These are phyloP conservation scores for Polyommatus iphigenia DNA, from an alignment of 2,888 invertebrate genomes.

Conservation along the genomic window DNA sequence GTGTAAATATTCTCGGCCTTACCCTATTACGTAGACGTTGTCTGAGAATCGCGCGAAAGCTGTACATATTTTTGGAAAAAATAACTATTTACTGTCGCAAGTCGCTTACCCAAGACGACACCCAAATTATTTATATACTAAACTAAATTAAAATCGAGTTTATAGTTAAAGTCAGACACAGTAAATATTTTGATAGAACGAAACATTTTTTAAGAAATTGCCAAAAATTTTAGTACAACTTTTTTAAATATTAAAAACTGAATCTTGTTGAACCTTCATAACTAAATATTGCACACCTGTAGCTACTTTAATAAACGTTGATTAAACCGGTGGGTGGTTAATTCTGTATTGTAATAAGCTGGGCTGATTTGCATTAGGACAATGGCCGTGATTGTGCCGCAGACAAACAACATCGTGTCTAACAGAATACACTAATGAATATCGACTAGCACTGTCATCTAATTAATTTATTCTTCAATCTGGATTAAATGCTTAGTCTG, in stretches of 20 bases:
- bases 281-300: background rate
- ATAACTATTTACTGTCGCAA: too few species aligned
- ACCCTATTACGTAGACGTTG: background rate
- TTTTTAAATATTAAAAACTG: background rate
- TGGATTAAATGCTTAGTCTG: background rate
- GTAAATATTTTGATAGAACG: too few species aligned
- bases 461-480: background rate
- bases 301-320: conserved; percentile 15
- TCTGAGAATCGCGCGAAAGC: background rate
- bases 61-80: too few species aligned
- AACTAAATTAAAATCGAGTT: too few species aligned
- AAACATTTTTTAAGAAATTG: too few species aligned
- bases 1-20: too few species aligned
- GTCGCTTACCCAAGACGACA: too few species aligned
- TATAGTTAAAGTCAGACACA: too few species aligned
- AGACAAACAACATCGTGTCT: background rate
- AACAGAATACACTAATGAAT: conserved; percentile 5
- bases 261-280: background rate
- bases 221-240: background rate
- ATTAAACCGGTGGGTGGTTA: conserved; percentile 5
- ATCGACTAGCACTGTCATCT: background rate
- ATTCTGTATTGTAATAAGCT: conserved; percentile 7
- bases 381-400: background rate
- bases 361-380: conserved; percentile 10
- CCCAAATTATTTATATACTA: too few species aligned